Conservation (phyloP, 2,113 vertebrate genomes). For the Taxidea taxus region DNA sequence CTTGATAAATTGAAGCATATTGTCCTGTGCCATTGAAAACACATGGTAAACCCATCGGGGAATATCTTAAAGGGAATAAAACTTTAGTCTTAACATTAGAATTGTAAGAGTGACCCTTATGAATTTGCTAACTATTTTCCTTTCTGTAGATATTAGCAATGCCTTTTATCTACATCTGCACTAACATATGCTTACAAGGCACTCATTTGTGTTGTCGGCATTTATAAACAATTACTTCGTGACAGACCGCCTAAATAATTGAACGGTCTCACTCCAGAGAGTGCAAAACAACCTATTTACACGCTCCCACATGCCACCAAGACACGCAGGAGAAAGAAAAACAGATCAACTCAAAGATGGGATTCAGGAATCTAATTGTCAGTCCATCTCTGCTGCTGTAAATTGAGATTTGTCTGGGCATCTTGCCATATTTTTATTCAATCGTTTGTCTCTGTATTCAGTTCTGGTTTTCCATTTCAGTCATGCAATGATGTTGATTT, state of each 20-base stretch:
- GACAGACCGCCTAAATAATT: slow-evolving; percentile 26
- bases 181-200: background rate
- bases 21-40: background rate
- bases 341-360: background rate
- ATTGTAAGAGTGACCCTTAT: background rate
- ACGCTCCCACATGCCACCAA: background rate
- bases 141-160: background rate
- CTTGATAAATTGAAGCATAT: background rate
- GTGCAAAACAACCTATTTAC: background rate
- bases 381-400: slow-evolving; percentile 30
- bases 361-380: slow-evolving; percentile 43
- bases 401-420: slow-evolving; percentile 59
- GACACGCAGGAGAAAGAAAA: background rate
- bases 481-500: slow-evolving; percentile 23
- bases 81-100: slow-evolving; percentile 8
- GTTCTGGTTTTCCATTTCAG: slow-evolving; percentile 15
- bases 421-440: slow-evolving; percentile 40
- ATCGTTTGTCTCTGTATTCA: slow-evolving; percentile 12
- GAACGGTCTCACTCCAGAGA: background rate
- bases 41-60: background rate
- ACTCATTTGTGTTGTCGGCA: background rate
- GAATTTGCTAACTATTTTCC: slow-evolving; percentile 33
- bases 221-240: slow-evolving; percentile 18
- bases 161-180: slow-evolving; percentile 30
- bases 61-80: slow-evolving; percentile 5